A percentile compares a stretch with the other conserved stretches of the same genome.
These are phyloP conservation scores for Notocelia uddmanniana DNA, from an alignment of 2,888 invertebrate species.

Conservation along the genomic window DNA sequence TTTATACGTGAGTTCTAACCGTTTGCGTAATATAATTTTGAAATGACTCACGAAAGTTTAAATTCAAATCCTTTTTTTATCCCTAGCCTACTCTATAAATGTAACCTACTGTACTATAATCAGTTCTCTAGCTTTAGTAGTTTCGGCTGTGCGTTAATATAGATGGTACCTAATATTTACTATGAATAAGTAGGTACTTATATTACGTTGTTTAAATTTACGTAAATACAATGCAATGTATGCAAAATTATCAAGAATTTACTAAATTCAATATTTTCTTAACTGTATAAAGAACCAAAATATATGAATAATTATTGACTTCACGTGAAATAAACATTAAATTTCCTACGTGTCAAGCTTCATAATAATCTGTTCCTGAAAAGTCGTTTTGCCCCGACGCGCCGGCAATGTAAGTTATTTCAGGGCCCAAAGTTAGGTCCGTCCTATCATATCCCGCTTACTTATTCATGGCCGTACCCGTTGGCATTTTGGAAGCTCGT, in stretches of 20 bases:
- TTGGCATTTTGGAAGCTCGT: constrained; percentile 15
- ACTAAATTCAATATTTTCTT: neutral
- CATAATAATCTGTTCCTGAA: constrained; percentile 13
- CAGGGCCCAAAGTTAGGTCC: constrained; percentile 30
- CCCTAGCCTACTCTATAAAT: too few species aligned
- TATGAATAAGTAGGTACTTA: too few species aligned
- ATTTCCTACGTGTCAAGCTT: neutral
- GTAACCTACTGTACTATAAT: too few species aligned
- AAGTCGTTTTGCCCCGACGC: constrained; percentile 15
- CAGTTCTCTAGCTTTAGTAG: too few species aligned
- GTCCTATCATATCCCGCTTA: neutral
- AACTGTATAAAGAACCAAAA: neutral
- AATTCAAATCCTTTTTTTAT: too few species aligned
- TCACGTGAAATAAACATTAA: neutral
- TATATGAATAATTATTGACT: neutral
- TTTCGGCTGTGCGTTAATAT: too few species aligned
- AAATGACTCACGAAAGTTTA: too few species aligned
- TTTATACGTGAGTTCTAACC: too few species aligned
- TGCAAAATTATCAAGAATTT: neutral
- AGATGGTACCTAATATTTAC: too few species aligned
- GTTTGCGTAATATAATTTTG: too few species aligned
- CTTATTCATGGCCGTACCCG: constrained; percentile 33
- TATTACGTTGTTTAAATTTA: too few species aligned
- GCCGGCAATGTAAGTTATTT: constrained; percentile 28
- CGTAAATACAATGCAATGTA: too few species aligned